phyloP scores from a whole-genome alignment of 2,888 invertebrate genomes.

The Spatulosminthurus flaviceps region DNA sequence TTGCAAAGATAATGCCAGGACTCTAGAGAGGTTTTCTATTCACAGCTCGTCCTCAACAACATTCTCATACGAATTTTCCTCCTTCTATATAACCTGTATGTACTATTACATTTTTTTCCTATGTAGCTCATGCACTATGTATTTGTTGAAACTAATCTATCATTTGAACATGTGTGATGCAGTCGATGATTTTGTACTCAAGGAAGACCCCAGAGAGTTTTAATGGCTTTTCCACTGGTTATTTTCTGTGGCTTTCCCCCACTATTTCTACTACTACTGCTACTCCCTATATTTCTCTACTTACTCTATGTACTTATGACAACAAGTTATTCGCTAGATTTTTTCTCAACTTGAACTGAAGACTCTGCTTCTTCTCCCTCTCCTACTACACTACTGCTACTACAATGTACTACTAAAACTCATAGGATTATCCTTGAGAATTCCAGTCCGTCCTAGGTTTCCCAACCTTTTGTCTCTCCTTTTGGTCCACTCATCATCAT shows the following conservation, averaged over 20 bases:
- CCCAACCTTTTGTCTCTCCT: background rate
- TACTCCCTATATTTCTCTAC: too few relatives aligned
- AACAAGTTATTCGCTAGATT: conserved; percentile 7
- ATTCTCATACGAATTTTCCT: too few relatives aligned
- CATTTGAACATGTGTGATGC: background rate
- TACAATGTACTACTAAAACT: background rate
- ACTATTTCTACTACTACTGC: too few relatives aligned
- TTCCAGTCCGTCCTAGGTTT: background rate
- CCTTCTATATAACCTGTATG: too few relatives aligned
- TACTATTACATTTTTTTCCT: too few relatives aligned
- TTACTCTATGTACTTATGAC: conserved; percentile 9
- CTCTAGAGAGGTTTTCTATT: too few relatives aligned
- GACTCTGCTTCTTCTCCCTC: background rate
- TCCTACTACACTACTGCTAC: too few relatives aligned
- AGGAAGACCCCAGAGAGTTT: background rate
- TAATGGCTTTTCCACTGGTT: conserved; percentile 12
- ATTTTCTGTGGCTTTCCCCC: background rate
- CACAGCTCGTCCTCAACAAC: too few relatives aligned
- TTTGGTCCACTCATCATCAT: conserved; percentile 7
- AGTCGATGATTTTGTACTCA: conserved; percentile 1
- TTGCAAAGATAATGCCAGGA: too few relatives aligned
- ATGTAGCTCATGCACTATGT: too few relatives aligned
- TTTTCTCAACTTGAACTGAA: background rate
- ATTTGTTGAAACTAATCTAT: background rate
- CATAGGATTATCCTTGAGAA: background rate